Evolutionary conservation across 2,113 vertebrate species (phyloP).

Genomic region (Gadus chalcogrammus): DNA sequence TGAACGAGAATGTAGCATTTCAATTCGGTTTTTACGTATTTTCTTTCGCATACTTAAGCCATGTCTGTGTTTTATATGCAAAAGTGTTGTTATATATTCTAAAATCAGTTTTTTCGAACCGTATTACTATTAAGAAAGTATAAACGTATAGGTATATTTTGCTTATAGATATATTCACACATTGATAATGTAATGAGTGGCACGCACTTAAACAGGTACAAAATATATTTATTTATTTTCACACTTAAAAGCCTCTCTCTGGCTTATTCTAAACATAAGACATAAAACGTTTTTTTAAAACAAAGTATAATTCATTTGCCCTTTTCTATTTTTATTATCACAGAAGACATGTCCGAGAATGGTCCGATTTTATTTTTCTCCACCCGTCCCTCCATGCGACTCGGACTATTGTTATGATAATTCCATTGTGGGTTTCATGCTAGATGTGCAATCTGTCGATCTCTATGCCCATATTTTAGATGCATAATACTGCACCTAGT

Average conservation of each 20-base stretch:
- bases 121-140: no score
- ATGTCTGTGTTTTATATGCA: no score
- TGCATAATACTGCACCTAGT: conserved; percentile 40
- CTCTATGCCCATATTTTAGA: conserved; percentile 52
- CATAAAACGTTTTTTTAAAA: not conserved
- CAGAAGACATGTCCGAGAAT: conserved; percentile 42
- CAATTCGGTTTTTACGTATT: not conserved
- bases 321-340: conserved; percentile 36
- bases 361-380: conserved; percentile 15
- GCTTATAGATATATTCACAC: no score
- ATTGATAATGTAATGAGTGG: no score
- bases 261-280: no score
- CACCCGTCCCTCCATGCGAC: conserved; percentile 42
- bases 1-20: not conserved
- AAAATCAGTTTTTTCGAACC: no score
- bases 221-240: no score
- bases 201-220: no score
- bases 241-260: no score
- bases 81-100: no score
- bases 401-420: conserved; percentile 71
- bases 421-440: conserved; percentile 68
- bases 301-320: conserved; percentile 27
- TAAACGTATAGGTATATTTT: no score
- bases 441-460: conserved; percentile 67
- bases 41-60: no score